Conservation (phyloP, 2,888 invertebrate species). For the Synanthedon formicaeformis region DNA sequence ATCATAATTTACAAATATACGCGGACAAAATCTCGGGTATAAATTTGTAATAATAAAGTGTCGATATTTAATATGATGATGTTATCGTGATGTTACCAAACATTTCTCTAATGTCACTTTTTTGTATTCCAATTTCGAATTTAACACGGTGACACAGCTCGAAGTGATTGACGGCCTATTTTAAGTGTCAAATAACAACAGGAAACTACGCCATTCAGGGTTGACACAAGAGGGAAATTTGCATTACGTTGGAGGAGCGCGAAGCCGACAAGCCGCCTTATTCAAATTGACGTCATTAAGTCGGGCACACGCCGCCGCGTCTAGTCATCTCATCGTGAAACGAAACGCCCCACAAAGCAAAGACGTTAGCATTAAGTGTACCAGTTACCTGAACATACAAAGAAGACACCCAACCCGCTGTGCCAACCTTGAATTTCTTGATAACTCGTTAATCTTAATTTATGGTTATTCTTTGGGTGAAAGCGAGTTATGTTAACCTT, state of each 20-base stretch:
- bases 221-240: conserved; percentile 36
- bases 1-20: no score
- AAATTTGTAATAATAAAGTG: no score
- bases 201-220: conserved; percentile 34
- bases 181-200: conserved; percentile 39
- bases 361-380: neutral
- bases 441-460: neutral
- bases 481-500: neutral
- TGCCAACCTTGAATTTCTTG: neutral
- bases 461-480: neutral
- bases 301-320: conserved; percentile 20
- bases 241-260: conserved; percentile 30
- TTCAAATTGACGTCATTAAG: conserved; percentile 54
- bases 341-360: neutral
- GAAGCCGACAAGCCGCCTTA: conserved; percentile 35
- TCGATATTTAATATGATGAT: no score
- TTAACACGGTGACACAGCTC: neutral
- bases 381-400: neutral
- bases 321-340: neutral
- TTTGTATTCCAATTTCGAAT: neutral
- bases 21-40: no score
- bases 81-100: no score
- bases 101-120: no score
- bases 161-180: conserved; percentile 41
- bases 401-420: neutral